These are phyloP conservation scores for Chlorodrepanis virens DNA, from an alignment of 2,113 vertebrate species.

Conservation along the genomic window DNA sequence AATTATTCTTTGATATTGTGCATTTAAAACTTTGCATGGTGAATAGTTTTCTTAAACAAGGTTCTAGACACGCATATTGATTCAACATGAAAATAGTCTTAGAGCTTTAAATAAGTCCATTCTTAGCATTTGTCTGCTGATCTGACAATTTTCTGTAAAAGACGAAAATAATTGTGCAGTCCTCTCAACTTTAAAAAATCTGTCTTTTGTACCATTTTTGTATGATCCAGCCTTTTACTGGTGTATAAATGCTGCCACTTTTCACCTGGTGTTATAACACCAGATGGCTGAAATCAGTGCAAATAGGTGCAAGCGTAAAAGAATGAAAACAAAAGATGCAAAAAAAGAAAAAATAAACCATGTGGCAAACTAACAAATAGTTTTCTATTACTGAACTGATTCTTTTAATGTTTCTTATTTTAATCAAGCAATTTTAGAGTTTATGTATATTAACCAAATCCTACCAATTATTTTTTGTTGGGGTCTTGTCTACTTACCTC, in stretches of 20 bases:
- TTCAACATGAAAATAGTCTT: slow-evolving; percentile 68
- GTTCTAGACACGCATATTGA: slow-evolving; percentile 70
- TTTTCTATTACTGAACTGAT: not conserved
- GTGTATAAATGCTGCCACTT: not conserved
- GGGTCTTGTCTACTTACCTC: not conserved
- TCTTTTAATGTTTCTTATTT: not conserved
- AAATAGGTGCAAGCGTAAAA: not conserved
- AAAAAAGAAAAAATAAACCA: not conserved
- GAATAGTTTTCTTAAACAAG: slow-evolving; percentile 77
- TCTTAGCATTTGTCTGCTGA: slow-evolving; percentile 48
- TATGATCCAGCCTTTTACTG: not conserved
- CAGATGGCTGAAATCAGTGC: not conserved
- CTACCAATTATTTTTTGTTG: not conserved
- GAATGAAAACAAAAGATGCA: not conserved
- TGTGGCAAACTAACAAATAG: not conserved
- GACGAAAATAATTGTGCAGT: slow-evolving; percentile 2
- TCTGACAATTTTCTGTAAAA: slow-evolving; percentile 26
- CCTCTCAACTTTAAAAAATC: slow-evolving; percentile 9
- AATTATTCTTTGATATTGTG: slow-evolving; percentile 86
- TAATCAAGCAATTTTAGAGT: not conserved
- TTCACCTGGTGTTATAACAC: not conserved
- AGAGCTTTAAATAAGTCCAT: slow-evolving; percentile 58
- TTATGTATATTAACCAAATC: not conserved
- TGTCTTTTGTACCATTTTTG: not conserved
- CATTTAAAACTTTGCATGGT: slow-evolving; percentile 82